Evolutionary conservation across 1,140 invertebrate species (phyloP).

Genomic region (Camponotus vicinus): DNA sequence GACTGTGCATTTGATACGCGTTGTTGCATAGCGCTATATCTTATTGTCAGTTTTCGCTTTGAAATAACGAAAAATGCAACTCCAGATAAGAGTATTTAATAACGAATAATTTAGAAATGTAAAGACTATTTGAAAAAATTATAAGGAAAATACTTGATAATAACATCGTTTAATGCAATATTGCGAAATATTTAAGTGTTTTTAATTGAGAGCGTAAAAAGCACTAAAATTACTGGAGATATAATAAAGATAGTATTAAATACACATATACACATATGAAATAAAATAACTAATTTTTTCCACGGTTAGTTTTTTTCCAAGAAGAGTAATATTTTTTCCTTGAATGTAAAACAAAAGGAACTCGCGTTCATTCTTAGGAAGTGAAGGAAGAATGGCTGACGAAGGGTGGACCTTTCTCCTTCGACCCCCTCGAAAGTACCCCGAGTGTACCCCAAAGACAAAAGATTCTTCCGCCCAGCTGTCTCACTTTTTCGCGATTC

Average conservation of each 20-base stretch:
- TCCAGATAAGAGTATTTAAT: neutral
- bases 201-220: neutral
- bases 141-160: neutral
- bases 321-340: slow-evolving; percentile 47
- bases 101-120: neutral
- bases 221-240: neutral
- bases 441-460: slow-evolving; percentile 64
- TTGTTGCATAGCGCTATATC: slow-evolving; percentile 2
- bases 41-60: slow-evolving; percentile 29
- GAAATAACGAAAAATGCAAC: slow-evolving; percentile 21
- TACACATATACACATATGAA: no score
- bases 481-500: slow-evolving; percentile 63
- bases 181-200: neutral
- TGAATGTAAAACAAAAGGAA: slow-evolving; percentile 41
- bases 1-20: slow-evolving; percentile 21
- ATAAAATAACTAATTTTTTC: slow-evolving; percentile 23
- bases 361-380: slow-evolving; percentile 41
- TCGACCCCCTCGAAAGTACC: slow-evolving; percentile 57
- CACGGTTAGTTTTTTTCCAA: slow-evolving; percentile 9
- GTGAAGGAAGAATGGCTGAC: slow-evolving; percentile 46
- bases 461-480: slow-evolving; percentile 62
- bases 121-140: neutral
- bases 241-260: neutral
- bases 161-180: neutral
- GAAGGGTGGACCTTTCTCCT: slow-evolving; percentile 42